phyloP scores from a whole-genome alignment of 2,797 vertebrate genomes.

The Brotula barbata region DNA sequence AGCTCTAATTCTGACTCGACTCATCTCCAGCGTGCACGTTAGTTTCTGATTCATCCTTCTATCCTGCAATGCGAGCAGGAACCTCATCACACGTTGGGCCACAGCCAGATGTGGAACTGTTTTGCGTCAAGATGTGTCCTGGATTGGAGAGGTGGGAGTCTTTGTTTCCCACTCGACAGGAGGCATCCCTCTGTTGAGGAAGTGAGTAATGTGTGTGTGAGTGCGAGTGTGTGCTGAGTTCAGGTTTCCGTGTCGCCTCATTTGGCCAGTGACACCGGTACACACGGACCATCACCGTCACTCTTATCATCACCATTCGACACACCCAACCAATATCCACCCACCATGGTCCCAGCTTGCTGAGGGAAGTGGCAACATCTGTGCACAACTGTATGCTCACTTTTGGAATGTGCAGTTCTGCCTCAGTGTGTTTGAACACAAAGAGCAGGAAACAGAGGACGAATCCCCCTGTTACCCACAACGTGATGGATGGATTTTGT shows the following conservation, averaged over 20 bases:
- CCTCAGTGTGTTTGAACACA: conserved; percentile 19
- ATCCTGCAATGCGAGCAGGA: conserved; percentile 1
- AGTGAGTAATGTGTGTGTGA: conserved; percentile 69
- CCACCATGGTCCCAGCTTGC: conserved; percentile 24
- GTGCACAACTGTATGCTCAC: conserved; percentile 3
- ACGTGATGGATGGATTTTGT: conserved; percentile 53
- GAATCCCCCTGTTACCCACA: conserved; percentile 16
- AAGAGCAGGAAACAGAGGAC: conserved; percentile 18
- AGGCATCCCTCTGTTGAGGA: conserved; percentile 75
- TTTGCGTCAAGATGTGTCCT: conserved; percentile 52
- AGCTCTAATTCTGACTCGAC: not conserved
- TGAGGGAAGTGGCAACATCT: conserved; percentile 17
- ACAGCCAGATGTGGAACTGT: conserved; percentile 40
- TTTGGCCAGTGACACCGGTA: conserved; percentile 53
- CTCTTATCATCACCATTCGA: conserved; percentile 49
- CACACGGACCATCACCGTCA: conserved; percentile 44
- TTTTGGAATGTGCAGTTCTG: conserved; percentile 3
- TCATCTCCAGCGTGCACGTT: conserved; percentile 14
- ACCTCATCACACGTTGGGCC: conserved; percentile 42
- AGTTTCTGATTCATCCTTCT: conserved; percentile 13
- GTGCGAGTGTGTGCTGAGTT: conserved; percentile 60
- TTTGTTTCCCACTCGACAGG: conserved; percentile 70
- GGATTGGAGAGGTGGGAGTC: conserved; percentile 33
- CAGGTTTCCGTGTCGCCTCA: conserved; percentile 71
- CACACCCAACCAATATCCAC: conserved; percentile 38